Percentiles rank a stretch among this genome's conserved stretches.
These are phyloP conservation scores for Rhagoletis pomonella DNA, from an alignment of 1,140 invertebrate species.

Conservation along the genomic window DNA sequence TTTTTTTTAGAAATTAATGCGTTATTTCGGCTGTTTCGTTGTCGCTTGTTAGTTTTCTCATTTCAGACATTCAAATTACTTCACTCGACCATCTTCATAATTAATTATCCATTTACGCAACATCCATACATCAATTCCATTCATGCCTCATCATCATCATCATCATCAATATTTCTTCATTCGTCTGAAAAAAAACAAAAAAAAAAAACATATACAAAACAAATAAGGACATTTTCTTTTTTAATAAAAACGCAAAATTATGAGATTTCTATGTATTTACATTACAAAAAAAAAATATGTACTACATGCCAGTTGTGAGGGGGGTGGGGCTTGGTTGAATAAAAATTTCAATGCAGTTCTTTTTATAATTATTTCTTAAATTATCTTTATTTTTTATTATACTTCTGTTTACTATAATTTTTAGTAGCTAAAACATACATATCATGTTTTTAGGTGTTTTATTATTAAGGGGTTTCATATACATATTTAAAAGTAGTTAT, in stretches of 20 bases:
- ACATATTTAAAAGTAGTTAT: background rate
- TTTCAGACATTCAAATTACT: background rate
- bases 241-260: slow-evolving; percentile 8
- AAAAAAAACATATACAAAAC: slow-evolving; percentile 7
- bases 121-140: slow-evolving; percentile 5
- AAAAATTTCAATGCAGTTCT: background rate
- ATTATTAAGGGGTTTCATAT: slow-evolving; percentile 1
- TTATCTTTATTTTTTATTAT: slow-evolving; percentile 14
- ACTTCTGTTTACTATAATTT: background rate
- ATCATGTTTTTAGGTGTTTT: background rate
- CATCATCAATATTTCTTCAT: background rate
- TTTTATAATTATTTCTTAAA: slow-evolving; percentile 6
- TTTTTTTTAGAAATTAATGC: too few relatives aligned
- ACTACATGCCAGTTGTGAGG: background rate
- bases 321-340: background rate
- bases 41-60: background rate
- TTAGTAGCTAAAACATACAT: background rate
- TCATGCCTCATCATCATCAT: slow-evolving; percentile 2
- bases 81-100: background rate
- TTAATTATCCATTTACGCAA: slow-evolving; percentile 15
- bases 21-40: background rate
- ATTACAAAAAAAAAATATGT: background rate
- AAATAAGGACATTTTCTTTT: background rate
- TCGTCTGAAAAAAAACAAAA: background rate
- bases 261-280: background rate